Evolutionary conservation across 2,113 vertebrate genomes (phyloP).

Genomic region (Solea solea): DNA sequence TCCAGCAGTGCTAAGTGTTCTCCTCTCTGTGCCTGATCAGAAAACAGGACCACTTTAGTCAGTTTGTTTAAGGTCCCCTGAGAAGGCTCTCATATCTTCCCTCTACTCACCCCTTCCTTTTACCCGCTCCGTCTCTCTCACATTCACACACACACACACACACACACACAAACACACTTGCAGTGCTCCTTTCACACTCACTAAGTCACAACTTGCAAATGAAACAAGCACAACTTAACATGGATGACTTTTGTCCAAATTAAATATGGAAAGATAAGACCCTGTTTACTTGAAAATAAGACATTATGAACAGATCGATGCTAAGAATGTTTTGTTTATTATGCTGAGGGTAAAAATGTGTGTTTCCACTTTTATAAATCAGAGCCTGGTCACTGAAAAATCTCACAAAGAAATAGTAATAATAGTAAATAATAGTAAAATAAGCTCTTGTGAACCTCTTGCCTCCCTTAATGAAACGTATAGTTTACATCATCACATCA

Average conservation of each 20-base stretch:
- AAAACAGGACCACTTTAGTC: slow-evolving; percentile 80
- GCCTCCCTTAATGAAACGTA: slow-evolving; percentile 26
- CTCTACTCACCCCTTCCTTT: slow-evolving; percentile 50
- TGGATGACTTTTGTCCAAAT: not conserved
- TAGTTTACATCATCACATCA: slow-evolving; percentile 46
- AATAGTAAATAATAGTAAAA: not conserved
- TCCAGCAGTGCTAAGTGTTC: slow-evolving; percentile 78
- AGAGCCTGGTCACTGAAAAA: not conserved
- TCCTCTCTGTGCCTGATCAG: slow-evolving; percentile 76
- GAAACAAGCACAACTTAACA: slow-evolving; percentile 12
- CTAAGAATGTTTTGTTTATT: slow-evolving; percentile 14
- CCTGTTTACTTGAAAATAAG: not conserved
- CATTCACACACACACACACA: slow-evolving; percentile 24
- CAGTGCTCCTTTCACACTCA: slow-evolving; percentile 14
- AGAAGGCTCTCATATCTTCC: slow-evolving; percentile 71
- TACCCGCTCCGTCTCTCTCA: slow-evolving; percentile 29
- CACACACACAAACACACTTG: slow-evolving; percentile 19
- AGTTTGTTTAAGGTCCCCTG: slow-evolving; percentile 78
- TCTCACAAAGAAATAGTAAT: not conserved
- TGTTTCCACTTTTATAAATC: not conserved
- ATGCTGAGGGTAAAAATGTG: slow-evolving; percentile 50
- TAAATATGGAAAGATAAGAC: not conserved
- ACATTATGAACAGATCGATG: slow-evolving; percentile 33
- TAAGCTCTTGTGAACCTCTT: too few relatives aligned
- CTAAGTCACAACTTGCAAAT: slow-evolving; percentile 4